Base-by-base conservation (phyloP, 2,888 invertebrate genomes). In the Clepsis dumicolana region DNA sequence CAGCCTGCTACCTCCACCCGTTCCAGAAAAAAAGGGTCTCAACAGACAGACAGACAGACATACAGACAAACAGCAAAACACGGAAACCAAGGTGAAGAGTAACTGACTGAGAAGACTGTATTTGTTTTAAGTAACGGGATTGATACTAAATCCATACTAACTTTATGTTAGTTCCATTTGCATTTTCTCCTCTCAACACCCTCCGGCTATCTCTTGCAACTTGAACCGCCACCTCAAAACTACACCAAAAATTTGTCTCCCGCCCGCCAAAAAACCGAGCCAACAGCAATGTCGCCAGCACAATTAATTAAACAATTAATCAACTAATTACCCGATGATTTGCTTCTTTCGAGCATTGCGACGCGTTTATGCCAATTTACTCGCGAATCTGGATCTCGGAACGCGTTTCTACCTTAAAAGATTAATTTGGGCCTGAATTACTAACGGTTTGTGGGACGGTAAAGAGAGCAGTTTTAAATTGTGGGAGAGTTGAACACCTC, bases 241-340 rank as follows among this genome's bases (percentile, higher is more conserved):
- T 56, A 57, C 68, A 68, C 64, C 68, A 41, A 64, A 68, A 67
- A 70, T 67, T 60, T 70, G 63, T 70, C 59, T 57, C 52, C 41
- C 38, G 21, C 38, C 32, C 27, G 64, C 44, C 56, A 65, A 67
- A 75, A 82, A 82, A 77, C 77, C 71, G 48, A 70, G 68, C 65
- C 80, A 76, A 77, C 79, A 78, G 82, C 84, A 80, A 84, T 81
- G 80, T 74, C 72, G 75, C 71, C 82, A 78, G 83, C 79, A 86
- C 89, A 93, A 93, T 93, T 93, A 92, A 93, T 93, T 93, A 92
- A 92, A 93, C 89, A 93, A 93, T 93, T 93, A 93, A 93, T 93
- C 91, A 89, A 84, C 87, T 86, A 92, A 92, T 92, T 93, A 87
- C 87, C 79, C 73, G 85, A 87, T 87, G 90, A 90, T 91, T 92